Conservation (phyloP, 2,888 invertebrate species). For the Tenthredo distinguenda region DNA sequence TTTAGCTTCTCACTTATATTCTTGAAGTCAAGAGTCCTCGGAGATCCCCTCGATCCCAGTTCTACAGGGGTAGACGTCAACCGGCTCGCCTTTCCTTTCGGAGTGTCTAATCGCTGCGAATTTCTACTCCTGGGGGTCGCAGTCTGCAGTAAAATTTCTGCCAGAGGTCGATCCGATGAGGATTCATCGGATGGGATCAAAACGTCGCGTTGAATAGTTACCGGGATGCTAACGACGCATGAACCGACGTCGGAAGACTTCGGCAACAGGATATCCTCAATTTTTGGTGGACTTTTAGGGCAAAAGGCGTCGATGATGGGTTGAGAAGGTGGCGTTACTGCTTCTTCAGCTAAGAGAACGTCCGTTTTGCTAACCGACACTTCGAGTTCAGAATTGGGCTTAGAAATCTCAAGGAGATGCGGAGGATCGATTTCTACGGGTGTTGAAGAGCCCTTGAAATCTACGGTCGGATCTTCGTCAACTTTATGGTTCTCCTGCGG, state of each 20-base stretch:
- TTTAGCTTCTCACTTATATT: slow-evolving; percentile 61
- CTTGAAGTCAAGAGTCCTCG: slow-evolving; percentile 57
- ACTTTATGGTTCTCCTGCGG: neutral
- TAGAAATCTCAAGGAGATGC: neutral
- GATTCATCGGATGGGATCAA: slow-evolving; percentile 17
- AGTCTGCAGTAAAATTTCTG: slow-evolving; percentile 57
- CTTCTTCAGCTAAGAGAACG: neutral
- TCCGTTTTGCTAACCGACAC: neutral
- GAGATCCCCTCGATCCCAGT: neutral
- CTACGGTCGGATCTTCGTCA: neutral
- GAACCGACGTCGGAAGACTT: neutral
- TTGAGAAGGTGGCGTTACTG: neutral
- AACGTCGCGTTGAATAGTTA: slow-evolving; percentile 38
- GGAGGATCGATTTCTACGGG: neutral
- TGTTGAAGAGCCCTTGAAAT: neutral
- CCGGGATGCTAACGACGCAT: slow-evolving; percentile 27
- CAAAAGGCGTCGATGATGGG: neutral
- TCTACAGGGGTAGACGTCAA: neutral
- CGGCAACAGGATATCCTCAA: neutral
- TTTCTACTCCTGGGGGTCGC: slow-evolving; percentile 60
- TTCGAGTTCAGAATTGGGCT: neutral
- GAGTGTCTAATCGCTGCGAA: slow-evolving; percentile 59
- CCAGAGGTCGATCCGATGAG: slow-evolving; percentile 58
- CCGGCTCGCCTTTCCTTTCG: slow-evolving; percentile 61
- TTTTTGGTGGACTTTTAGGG: neutral